phyloP scores from a whole-genome alignment of 1,140 invertebrate species.

The Aphelenchoides fujianensis region DNA sequence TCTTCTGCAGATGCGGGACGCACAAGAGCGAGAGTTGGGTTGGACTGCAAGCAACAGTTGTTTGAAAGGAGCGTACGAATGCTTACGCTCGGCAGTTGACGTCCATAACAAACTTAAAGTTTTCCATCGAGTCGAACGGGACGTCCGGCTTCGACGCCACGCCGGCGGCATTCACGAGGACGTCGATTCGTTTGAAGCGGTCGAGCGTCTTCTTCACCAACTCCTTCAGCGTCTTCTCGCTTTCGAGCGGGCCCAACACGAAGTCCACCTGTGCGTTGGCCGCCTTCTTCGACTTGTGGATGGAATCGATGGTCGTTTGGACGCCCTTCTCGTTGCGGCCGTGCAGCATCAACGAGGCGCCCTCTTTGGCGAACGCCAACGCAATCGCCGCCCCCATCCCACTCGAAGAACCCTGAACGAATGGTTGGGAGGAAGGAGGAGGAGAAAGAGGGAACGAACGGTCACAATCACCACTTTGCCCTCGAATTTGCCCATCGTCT shows the following conservation, averaged over 20 bases:
- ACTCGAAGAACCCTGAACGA: neutral
- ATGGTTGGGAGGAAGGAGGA: neutral
- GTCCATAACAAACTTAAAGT: neutral
- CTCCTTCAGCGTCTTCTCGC: neutral
- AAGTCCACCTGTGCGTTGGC: neutral
- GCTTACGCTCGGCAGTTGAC: neutral
- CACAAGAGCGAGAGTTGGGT: neutral
- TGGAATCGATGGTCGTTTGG: neutral
- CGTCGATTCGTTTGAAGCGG: neutral
- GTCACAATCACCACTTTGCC: neutral
- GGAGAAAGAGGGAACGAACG: neutral
- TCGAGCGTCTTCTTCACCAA: neutral
- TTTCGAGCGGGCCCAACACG: neutral
- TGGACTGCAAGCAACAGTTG: too few species aligned
- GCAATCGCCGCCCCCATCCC: neutral
- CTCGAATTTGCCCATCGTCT: neutral
- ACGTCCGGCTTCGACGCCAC: neutral
- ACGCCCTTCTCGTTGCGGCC: neutral
- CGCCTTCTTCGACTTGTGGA: neutral
- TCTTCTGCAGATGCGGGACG: neutral
- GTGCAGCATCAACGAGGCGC: neutral
- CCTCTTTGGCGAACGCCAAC: neutral
- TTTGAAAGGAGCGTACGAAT: too few species aligned
- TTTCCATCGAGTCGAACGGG: neutral
- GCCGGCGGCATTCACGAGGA: neutral